Percentiles rank a stretch among this genome's conserved stretches.
Conservation (phyloP, 2,888 invertebrate genomes). For the Zygaena filipendulae region DNA sequence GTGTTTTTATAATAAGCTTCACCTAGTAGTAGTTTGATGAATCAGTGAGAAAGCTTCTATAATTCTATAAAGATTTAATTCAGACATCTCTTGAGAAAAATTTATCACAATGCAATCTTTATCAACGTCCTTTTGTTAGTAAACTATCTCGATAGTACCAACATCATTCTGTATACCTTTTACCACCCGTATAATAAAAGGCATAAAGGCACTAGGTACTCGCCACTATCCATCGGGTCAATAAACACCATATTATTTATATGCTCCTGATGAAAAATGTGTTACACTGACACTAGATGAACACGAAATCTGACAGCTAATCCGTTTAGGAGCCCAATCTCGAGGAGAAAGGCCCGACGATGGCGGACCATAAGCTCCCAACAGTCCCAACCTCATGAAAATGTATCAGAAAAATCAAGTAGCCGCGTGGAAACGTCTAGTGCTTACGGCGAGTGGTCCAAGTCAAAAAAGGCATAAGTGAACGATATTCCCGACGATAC, state of each 20-base stretch:
- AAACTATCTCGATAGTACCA: too few species aligned
- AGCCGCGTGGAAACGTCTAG: conserved; percentile 32
- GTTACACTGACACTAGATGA: background rate
- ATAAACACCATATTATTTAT: too few species aligned
- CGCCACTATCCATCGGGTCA: too few species aligned
- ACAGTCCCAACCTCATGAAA: conserved; percentile 57
- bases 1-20: conserved; percentile 1
- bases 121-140: too few species aligned
- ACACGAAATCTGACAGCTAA: conserved; percentile 28
- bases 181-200: too few species aligned
- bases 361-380: conserved; percentile 30
- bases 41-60: conserved; percentile 3
- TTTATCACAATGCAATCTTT: too few species aligned
- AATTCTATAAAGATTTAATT: too few species aligned
- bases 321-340: conserved; percentile 47
- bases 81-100: too few species aligned
- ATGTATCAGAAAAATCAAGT: conserved; percentile 67
- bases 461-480: conserved; percentile 15
- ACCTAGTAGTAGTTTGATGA: conserved; percentile 1
- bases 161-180: too few species aligned
- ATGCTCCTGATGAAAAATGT: too few species aligned
- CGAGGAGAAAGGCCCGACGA: conserved; percentile 27
- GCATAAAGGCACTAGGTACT: too few species aligned
- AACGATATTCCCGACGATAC: too few species aligned
- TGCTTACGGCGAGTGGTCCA: conserved; percentile 28